phyloP scores from a whole-genome alignment of 2,888 invertebrate genomes.

The Apamea anceps region DNA sequence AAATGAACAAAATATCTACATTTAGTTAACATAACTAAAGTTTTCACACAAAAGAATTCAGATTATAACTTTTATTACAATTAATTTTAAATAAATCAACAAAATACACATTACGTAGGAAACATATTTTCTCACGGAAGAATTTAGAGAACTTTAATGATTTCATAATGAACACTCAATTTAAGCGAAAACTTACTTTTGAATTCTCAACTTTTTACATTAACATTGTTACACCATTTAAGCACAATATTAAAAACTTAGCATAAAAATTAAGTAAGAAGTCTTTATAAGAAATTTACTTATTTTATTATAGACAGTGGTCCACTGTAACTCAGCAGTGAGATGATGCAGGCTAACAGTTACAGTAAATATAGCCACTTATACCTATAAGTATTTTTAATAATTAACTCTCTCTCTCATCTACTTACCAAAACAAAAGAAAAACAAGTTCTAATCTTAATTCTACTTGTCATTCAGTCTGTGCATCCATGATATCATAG shows the following conservation, averaged over 20 bases:
- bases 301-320: no score
- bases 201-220: background rate
- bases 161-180: background rate
- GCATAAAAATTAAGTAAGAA: background rate
- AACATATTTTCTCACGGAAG: background rate
- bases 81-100: background rate
- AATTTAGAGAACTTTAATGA: background rate
- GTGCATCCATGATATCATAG: background rate
- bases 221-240: background rate
- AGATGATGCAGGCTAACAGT: no score
- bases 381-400: background rate
- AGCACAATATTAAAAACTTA: background rate
- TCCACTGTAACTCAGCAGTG: no score
- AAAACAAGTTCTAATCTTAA: background rate
- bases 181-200: background rate
- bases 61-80: background rate
- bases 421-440: background rate
- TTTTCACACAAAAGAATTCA: background rate
- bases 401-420: background rate
- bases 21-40: background rate
- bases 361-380: background rate
- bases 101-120: background rate
- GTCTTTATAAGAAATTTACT: no score
- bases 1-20: background rate
- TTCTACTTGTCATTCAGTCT: background rate